Base-by-base conservation (phyloP, 2,113 vertebrate genomes). In the Myiozetetes cayanensis region DNA sequence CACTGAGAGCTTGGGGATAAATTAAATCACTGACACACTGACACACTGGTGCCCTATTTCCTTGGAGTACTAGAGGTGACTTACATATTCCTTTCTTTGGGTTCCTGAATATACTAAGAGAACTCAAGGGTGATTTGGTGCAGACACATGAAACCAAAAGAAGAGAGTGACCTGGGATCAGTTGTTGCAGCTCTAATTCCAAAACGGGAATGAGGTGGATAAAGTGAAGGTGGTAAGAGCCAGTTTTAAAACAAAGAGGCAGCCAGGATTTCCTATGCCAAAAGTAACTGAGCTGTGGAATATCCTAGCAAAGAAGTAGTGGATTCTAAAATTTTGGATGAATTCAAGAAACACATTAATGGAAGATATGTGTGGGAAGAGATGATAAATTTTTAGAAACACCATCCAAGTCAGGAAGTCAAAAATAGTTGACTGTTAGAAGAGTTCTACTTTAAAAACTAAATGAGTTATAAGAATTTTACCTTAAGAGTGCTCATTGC, bases 291-390 rank as follows among this genome's bases (percentile, higher is more conserved):
- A 44, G 58, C 8, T 9, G 22, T 46, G 63, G 67, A 72, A 50
- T 2, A 3, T 8, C 33, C 8, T 10, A 22, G 9, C 19, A 70
- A 7, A 73, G 44, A 46, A 31, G 11, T 0, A 28, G 12, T 31
- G 21, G 9, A 17, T 79, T 28, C 18, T 62, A 1, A 8, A 20
- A 41, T 13, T n/a, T 44, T 10, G 30, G 55, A 28, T 52, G 8
- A 70, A 41, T 74, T 55, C 5, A 49, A 61, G 6, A 81, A 61
- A 22, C 20, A 4, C 78, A 8, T 50, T 61, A 25, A 33, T 65
- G 27, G 35, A 74, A 78, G 70, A 53, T 21, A 27, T 37, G 35
- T 23, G 21, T 81, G 8, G 27, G 39, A 67, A 58, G 22, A 10
- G 10, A 27, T 76, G 35, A 31, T 81, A 27, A 37, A 77, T 46